Evolutionary conservation across 2,113 vertebrate genomes (phyloP), one percentile per base, ranked within the genome.

Genomic region (Oriolus oriolus): DNA sequence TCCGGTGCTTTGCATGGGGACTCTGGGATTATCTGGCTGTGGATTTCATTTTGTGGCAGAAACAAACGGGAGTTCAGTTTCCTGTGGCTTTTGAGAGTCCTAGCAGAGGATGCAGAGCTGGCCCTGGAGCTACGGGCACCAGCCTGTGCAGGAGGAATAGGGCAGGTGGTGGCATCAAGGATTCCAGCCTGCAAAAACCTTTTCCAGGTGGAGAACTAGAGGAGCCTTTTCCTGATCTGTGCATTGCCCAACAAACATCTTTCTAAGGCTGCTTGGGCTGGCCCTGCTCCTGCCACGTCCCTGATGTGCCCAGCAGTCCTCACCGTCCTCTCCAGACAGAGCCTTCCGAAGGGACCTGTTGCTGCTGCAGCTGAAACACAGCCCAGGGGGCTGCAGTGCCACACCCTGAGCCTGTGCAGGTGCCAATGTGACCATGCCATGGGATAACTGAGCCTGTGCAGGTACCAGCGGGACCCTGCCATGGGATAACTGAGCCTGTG

Each of bases 1-100:
- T 54, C 20, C 0, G 0, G 2, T 26, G 70, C 33, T 3, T 44
- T 28, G 6, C 41, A 23, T 11, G 39, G 17, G 11, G 41, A 13
- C 60, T 81, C 45, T 1, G 52, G 16, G 41, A 5, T 81, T 44
- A 1, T 39, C 45, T 64, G 54, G 33, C 26, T n/a, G n/a, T 26
- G 56, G 60, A 2, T 84, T 76, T 86, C 16, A 6, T 24, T 68
- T 30, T 35, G 37, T 65, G 82, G 45, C 16, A 45, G 33, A 37
- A 47, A 13, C 18, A 45, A 41, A 12, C 2, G 19, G 28, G 54
- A 41, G 4, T 50, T 84, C 4, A 20, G 28, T n/a, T n/a, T n/a
- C n/a, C n/a, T n/a, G n/a, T n/a, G n/a, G n/a, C n/a, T n/a, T n/a
- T n/a, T n/a, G n/a, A n/a, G n/a, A n/a, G n/a, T n/a, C n/a, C n/a